Conservation (phyloP, 2,113 vertebrate species). For the Mandrillus leucophaeus region DNA sequence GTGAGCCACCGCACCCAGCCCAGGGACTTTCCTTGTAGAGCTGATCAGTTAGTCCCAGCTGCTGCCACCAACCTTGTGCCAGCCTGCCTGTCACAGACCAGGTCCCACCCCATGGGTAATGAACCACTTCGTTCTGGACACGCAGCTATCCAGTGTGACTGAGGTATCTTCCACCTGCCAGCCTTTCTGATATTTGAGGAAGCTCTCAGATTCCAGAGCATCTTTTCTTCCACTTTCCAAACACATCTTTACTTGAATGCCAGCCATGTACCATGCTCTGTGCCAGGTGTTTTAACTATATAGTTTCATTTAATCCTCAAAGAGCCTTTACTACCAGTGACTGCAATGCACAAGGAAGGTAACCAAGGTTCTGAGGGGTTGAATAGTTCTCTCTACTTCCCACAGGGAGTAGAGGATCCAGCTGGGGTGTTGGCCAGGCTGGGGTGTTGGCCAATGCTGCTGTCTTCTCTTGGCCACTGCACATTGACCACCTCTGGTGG, state of each 20-base stretch:
- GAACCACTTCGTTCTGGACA: background rate
- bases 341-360: background rate
- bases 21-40: too few species aligned
- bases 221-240: background rate
- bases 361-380: background rate
- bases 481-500: too few species aligned
- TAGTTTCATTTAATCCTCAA: background rate
- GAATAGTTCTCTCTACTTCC: background rate
- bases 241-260: background rate
- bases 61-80: background rate
- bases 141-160: background rate
- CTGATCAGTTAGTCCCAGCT: background rate
- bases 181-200: background rate
- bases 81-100: background rate
- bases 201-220: background rate
- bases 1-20: too few species aligned
- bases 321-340: background rate
- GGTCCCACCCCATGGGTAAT: background rate
- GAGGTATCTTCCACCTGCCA: background rate
- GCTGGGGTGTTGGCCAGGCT: background rate
- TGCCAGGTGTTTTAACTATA: background rate
- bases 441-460: background rate
- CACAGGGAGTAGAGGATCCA: background rate
- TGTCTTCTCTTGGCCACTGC: background rate
- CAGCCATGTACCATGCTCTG: background rate